Conservation (phyloP, 2,113 vertebrate genomes). For the Micromys minutus region DNA sequence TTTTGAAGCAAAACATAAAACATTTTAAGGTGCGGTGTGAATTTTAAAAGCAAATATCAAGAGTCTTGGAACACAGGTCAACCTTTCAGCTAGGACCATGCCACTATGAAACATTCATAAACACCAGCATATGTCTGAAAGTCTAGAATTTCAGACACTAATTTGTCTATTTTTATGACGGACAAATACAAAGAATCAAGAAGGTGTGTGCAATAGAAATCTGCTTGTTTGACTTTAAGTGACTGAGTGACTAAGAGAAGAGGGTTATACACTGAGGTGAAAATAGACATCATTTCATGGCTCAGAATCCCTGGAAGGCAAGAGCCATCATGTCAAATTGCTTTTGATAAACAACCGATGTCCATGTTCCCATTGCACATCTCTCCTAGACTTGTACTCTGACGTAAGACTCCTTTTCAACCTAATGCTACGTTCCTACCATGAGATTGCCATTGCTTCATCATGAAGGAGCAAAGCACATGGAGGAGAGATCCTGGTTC, state of each 20-base stretch:
- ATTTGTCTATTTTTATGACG: not conserved
- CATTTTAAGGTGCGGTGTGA: not conserved
- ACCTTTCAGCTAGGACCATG: not conserved
- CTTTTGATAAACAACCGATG: not conserved
- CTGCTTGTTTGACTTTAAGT: not conserved
- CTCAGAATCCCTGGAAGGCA: not conserved
- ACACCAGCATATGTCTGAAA: not conserved
- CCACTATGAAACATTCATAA: not conserved
- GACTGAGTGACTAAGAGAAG: not conserved
- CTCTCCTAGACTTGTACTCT: not conserved
- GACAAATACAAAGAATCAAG: not conserved
- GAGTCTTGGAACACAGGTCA: not conserved
- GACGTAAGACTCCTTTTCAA: not conserved
- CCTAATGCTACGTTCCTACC: not conserved
- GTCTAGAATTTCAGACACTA: not conserved
- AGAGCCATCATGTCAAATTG: not conserved
- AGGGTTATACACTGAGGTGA: not conserved
- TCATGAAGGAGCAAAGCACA: not conserved
- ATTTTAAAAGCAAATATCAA: slow-evolving; percentile 12
- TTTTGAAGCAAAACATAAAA: slow-evolving; percentile 50
- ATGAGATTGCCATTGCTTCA: not conserved
- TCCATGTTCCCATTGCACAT: not conserved
- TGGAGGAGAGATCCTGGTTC: fast-evolving
- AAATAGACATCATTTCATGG: not conserved
- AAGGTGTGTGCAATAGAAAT: not conserved